Evolutionary conservation across 2,888 invertebrate genomes (phyloP).

Genomic region (Drosophila anceps): DNA sequence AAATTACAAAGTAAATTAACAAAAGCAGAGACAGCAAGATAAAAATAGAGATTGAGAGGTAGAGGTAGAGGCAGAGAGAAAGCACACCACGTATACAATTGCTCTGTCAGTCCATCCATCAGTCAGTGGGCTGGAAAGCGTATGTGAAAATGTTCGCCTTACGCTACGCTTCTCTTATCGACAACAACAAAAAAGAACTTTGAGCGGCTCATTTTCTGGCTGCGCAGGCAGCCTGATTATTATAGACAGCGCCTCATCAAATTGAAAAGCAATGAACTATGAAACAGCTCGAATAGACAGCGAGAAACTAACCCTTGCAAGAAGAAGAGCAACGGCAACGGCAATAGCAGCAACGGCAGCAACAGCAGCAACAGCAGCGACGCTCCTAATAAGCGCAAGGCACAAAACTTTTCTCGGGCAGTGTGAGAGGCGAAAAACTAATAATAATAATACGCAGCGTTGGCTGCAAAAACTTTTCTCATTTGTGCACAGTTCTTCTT

Average conservation of each 20-base stretch:
- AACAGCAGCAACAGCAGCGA: neutral
- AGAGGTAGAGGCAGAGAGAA: neutral
- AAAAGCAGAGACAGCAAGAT: slow-evolving; percentile 40
- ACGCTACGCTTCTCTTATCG: slow-evolving; percentile 30
- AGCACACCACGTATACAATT: slow-evolving; percentile 19
- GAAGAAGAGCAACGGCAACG: slow-evolving; percentile 4
- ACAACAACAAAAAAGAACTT: slow-evolving; percentile 49
- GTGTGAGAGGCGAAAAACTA: slow-evolving; percentile 64
- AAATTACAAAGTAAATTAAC: slow-evolving; percentile 82
- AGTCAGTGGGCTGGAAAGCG: slow-evolving; percentile 38
- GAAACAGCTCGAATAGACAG: slow-evolving; percentile 64
- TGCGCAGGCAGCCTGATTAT: slow-evolving; percentile 74
- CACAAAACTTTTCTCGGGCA: slow-evolving; percentile 52
- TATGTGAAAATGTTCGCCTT: slow-evolving; percentile 38
- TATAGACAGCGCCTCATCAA: slow-evolving; percentile 84
- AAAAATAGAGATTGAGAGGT: neutral
- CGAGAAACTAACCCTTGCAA: slow-evolving; percentile 41
- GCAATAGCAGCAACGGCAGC: no score
- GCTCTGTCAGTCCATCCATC: slow-evolving; percentile 42
- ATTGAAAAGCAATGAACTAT: slow-evolving; percentile 85
- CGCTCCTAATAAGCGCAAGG: slow-evolving; percentile 54
- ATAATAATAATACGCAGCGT: slow-evolving; percentile 75
- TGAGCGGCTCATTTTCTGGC: slow-evolving; percentile 63
- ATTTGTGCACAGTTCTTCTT: slow-evolving; percentile 63
- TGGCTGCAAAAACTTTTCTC: slow-evolving; percentile 76